phyloP scores from a whole-genome alignment of 2,797 vertebrate genomes.

The Helostoma temminkii region DNA sequence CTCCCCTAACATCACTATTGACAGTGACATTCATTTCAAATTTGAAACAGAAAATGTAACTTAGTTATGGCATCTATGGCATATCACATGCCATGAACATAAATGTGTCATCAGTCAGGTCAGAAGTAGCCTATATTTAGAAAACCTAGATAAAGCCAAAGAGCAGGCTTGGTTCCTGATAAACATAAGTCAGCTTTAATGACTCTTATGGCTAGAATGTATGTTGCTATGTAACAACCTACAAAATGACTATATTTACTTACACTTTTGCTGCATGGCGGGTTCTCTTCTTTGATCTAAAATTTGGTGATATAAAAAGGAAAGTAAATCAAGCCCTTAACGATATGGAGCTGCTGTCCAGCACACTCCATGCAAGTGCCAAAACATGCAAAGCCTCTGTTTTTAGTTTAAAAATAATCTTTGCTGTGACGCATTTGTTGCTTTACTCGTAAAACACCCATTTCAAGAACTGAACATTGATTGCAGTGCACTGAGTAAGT shows the following conservation, averaged over 20 bases:
- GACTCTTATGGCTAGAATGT: not conserved
- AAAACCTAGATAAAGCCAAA: no score
- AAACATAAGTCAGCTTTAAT: not conserved
- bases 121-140: not conserved
- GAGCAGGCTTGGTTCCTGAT: not conserved
- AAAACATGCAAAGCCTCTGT: conserved; percentile 57
- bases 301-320: conserved; percentile 71
- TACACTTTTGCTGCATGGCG: conserved; percentile 88
- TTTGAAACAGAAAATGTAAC: no score
- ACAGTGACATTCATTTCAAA: no score
- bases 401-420: not conserved
- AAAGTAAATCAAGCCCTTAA: conserved; percentile 59
- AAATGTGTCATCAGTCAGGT: not conserved
- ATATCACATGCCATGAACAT: no score
- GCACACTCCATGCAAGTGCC: conserved; percentile 52
- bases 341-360: conserved; percentile 5
- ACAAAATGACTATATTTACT: conserved; percentile 71
- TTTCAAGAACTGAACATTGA: not conserved
- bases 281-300: conserved; percentile 98
- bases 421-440: not conserved
- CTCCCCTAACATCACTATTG: no score
- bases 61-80: no score
- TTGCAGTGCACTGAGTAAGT: no score
- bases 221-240: not conserved
- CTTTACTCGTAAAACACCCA: not conserved